These are phyloP conservation scores for Spermophilus dauricus DNA, from an alignment of 2,113 vertebrate genomes.

Conservation along the genomic window DNA sequence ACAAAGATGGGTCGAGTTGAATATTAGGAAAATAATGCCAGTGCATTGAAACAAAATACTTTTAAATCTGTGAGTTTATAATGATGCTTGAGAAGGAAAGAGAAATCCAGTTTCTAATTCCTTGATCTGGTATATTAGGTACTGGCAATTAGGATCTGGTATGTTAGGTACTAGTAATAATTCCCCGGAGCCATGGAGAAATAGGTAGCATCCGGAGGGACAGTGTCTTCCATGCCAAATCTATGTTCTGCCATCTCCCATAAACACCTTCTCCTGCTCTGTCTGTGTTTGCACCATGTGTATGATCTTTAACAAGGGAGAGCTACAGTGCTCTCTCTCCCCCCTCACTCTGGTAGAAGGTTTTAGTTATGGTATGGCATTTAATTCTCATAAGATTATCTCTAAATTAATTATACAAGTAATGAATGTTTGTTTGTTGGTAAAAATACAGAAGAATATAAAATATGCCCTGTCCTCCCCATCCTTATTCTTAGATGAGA, in stretches of 20 bases:
- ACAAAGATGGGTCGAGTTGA: neutral
- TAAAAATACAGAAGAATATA: neutral
- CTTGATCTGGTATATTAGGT: neutral
- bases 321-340: neutral
- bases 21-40: neutral
- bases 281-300: no score
- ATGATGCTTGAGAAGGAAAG: neutral
- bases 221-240: neutral
- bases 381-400: neutral
- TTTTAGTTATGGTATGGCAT: neutral
- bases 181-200: neutral
- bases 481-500: neutral
- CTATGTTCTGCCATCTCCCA: neutral
- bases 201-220: neutral
- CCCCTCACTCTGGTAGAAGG: neutral
- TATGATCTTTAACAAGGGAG: neutral
- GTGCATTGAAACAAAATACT: neutral
- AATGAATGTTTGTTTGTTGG: neutral
- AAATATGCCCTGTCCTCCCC: neutral
- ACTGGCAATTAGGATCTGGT: neutral
- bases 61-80: constrained; percentile 9
- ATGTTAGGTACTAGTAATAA: neutral
- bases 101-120: neutral
- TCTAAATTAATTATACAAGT: neutral
- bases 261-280: neutral